Evolutionary conservation across 2,888 invertebrate species (phyloP).

Genomic region (Neocrepidodera transversa): DNA sequence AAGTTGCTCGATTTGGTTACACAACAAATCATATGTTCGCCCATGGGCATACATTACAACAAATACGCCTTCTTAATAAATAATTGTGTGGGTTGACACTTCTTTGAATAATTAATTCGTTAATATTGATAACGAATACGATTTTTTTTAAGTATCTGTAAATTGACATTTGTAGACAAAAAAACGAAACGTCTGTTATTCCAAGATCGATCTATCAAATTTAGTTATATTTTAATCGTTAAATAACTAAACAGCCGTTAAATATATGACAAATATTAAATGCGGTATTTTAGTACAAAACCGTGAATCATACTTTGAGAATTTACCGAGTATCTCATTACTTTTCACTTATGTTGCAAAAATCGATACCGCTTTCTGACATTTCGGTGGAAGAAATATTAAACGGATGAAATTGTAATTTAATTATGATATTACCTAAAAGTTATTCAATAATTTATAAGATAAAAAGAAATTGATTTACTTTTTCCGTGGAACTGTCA

Average conservation of each 20-base stretch:
- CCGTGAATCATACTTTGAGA: constrained; percentile 30
- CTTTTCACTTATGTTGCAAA: constrained; percentile 35
- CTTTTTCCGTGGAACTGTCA: constrained; percentile 43
- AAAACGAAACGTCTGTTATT: background rate
- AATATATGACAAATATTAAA: background rate
- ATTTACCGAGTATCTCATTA: constrained; percentile 35
- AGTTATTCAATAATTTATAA: background rate
- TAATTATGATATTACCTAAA: background rate
- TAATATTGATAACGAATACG: background rate
- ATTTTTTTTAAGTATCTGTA: constrained; percentile 1
- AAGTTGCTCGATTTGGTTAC: constrained; percentile 39
- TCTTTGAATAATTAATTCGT: constrained; percentile 7
- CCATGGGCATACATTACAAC: constrained; percentile 38
- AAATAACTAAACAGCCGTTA: no score
- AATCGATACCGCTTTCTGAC: constrained; percentile 40
- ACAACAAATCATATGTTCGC: constrained; percentile 41
- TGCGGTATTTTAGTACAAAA: background rate
- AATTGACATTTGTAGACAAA: constrained; percentile 15
- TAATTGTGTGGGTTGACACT: constrained; percentile 27
- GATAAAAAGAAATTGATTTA: constrained; percentile 17
- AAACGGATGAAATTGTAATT: constrained; percentile 1
- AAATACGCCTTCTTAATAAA: constrained; percentile 36
- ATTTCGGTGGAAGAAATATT: constrained; percentile 25
- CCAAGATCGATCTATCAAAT: constrained; percentile 10
- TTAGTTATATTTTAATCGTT: no score